Evolutionary conservation across 2,888 invertebrate species (phyloP).

Genomic region (Epinotia demarniana): DNA sequence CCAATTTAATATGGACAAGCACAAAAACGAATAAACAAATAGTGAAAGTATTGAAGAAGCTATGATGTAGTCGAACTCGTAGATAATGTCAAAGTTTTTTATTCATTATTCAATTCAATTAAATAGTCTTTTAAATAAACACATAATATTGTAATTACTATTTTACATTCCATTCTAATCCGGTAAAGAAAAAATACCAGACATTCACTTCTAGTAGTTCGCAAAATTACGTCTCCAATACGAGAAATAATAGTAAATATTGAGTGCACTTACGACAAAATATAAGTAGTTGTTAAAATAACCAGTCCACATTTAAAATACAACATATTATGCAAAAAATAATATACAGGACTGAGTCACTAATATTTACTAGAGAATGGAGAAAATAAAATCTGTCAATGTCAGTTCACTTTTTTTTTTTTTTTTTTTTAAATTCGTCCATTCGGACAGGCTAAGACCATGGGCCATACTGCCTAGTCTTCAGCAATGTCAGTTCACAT

Average conservation of each 20-base stretch:
- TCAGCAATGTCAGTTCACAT: slow-evolving; percentile 42
- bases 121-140: background rate
- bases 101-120: background rate
- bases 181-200: slow-evolving; percentile 6
- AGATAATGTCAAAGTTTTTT: background rate
- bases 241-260: slow-evolving; percentile 3
- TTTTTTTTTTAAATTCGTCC: too few relatives aligned
- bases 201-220: slow-evolving; percentile 32
- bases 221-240: background rate
- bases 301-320: slow-evolving; percentile 76
- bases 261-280: slow-evolving; percentile 71
- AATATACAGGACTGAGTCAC: slow-evolving; percentile 41
- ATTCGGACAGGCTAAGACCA: too few relatives aligned
- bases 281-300: slow-evolving; percentile 70
- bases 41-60: slow-evolving; percentile 45
- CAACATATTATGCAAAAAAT: slow-evolving; percentile 66
- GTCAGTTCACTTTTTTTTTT: too few relatives aligned
- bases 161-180: background rate
- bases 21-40: slow-evolving; percentile 38
- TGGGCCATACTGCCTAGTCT: too few relatives aligned
- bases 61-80: background rate
- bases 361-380: slow-evolving; percentile 43
- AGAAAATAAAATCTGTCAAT: slow-evolving; percentile 47
- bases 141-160: background rate
- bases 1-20: background rate